Evolutionary conservation across 1,140 invertebrate species (phyloP), one percentile per base, ranked within the genome.

Genomic region (Tribolium madens): DNA sequence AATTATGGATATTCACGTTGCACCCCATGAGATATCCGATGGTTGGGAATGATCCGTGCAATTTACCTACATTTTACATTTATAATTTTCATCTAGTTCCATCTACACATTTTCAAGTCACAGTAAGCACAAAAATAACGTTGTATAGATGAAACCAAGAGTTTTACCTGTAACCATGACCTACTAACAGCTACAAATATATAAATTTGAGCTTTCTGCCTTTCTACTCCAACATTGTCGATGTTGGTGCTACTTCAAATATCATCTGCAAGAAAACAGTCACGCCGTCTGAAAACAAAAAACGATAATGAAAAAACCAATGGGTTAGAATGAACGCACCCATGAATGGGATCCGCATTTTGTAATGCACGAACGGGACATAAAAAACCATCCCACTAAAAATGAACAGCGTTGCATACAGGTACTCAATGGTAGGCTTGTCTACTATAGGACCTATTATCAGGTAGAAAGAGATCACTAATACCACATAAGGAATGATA

Each of bases 391-490:
- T 89, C 46, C 97, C 97, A 53, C 92, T 92, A 10, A 96, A 85
- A 79, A 98, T 96, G 87, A 98, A 98, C 36, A 93, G 88, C 69
- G 93, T 89, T 12, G 96, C 96, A 84, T 98, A 98, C 77, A 98
- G 87, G 87, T 97, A 96, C 87, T 96, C 94, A 84, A 95, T 92
- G 84, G 94, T 92, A 1, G 97, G 97, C 75, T 95, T 92, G 84
- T 97, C 94, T 69, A 98, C 90, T 77, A 98, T 98, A 7, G 97
- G 97, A 18, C 94, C 96, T 71, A 97, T 90, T 79, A 98, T 95
- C 86, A 98, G 90, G 89, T 97, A 98, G 76, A 94, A 86, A 21
- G 97, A 97, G 82, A 97, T 93, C 64, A 95, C 86, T 85, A 97
- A 88, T 81, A 98, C 95, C 81, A 97, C 86, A 82, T 95, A 88